Percentiles rank a stretch among this genome's conserved stretches.
Conservation (phyloP, 2,888 invertebrate genomes). For the Thera britannica region DNA sequence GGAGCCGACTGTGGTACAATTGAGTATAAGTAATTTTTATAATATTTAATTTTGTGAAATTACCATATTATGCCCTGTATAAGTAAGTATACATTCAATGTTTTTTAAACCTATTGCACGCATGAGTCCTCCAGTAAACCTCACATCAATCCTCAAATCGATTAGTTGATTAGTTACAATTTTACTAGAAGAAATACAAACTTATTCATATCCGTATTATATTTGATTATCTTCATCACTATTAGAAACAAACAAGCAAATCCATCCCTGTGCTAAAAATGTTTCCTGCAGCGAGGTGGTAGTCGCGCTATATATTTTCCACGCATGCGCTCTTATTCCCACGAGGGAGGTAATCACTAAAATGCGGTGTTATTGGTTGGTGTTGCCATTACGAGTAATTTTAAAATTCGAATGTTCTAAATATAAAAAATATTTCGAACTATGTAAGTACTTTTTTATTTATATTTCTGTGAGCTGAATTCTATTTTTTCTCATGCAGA, state of each 20-base stretch:
- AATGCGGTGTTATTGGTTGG: slow-evolving; percentile 48
- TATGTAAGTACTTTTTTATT: neutral
- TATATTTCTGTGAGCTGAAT: neutral
- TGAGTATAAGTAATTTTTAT: too few relatives aligned
- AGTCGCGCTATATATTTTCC: slow-evolving; percentile 72
- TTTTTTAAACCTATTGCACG: too few relatives aligned
- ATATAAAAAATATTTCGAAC: neutral
- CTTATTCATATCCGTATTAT: neutral
- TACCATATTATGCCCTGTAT: too few relatives aligned
- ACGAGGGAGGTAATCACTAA: slow-evolving; percentile 73
- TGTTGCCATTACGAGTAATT: slow-evolving; percentile 50
- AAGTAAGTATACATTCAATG: too few relatives aligned
- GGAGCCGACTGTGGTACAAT: too few relatives aligned
- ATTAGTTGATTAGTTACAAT: too few relatives aligned
- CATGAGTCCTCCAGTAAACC: too few relatives aligned
- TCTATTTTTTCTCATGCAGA: neutral
- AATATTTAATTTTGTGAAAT: too few relatives aligned
- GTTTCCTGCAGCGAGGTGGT: slow-evolving; percentile 73
- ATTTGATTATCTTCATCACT: neutral
- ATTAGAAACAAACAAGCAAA: too few relatives aligned
- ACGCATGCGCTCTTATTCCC: slow-evolving; percentile 75
- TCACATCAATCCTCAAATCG: too few relatives aligned
- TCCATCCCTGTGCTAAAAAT: slow-evolving; percentile 59
- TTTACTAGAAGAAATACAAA: too few relatives aligned
- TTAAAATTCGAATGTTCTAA: slow-evolving; percentile 12